Conservation (phyloP, 2,797 vertebrate genomes). For the Peromyscus aztecus region DNA sequence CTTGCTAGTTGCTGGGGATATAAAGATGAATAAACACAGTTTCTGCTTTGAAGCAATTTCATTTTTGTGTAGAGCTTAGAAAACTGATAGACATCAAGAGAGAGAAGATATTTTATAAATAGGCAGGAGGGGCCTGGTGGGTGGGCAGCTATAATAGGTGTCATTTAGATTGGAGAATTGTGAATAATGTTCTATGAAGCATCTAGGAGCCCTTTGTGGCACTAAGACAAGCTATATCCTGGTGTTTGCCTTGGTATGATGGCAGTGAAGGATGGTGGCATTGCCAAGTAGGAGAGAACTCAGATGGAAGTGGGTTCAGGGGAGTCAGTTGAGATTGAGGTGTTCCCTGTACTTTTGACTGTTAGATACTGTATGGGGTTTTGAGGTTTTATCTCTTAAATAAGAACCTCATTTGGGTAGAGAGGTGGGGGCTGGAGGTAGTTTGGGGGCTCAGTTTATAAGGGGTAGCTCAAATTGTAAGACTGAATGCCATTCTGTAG, state of each 20-base stretch:
- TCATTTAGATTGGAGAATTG: background rate
- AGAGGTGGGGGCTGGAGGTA: background rate
- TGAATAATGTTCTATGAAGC: background rate
- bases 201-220: background rate
- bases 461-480: background rate
- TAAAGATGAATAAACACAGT: background rate
- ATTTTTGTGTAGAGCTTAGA: background rate
- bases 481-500: background rate
- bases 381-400: background rate
- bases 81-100: background rate
- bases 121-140: background rate
- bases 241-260: background rate
- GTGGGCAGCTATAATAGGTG: background rate
- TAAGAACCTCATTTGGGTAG: background rate
- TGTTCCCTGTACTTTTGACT: background rate
- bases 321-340: background rate
- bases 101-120: background rate
- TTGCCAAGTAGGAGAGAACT: background rate
- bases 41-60: background rate
- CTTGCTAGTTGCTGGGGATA: conserved; percentile 15
- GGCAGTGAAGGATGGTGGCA: background rate
- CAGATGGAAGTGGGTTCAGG: background rate
- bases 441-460: background rate
- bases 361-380: background rate
- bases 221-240: background rate